phyloP scores from a whole-genome alignment of 2,797 vertebrate species.

The Myotis myotis region DNA sequence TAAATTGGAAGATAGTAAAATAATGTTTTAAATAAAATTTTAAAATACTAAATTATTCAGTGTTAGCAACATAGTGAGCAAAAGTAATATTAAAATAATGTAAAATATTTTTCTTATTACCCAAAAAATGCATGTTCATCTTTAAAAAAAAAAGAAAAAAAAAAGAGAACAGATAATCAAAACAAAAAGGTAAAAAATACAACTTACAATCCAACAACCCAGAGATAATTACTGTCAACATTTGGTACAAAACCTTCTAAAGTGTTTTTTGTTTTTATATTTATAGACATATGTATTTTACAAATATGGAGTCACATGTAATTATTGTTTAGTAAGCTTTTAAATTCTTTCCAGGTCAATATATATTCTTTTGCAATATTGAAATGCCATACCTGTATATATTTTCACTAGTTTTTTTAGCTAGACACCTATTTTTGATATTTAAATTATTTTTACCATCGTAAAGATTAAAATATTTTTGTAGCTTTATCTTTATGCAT shows the following conservation, averaged over 20 bases:
- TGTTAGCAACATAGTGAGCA: not conserved
- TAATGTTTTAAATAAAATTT: not conserved
- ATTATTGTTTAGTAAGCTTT: not conserved
- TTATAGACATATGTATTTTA: not conserved
- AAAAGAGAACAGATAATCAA: not conserved
- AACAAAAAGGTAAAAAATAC: not conserved
- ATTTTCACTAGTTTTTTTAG: conserved; percentile 15
- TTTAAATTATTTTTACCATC: conserved; percentile 28
- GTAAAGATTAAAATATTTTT: conserved; percentile 17
- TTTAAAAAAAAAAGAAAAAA: conserved; percentile 1
- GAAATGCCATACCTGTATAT: not conserved
- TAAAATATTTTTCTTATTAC: not conserved
- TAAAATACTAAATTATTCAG: not conserved
- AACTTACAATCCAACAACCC: not conserved
- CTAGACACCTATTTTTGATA: not conserved
- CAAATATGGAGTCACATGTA: not conserved
- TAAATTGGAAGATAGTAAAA: not conserved
- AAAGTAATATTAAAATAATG: conserved; percentile 5
- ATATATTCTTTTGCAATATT: conserved; percentile 2
- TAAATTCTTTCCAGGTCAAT: not conserved
- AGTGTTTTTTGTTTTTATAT: not conserved
- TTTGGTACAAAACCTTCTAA: not conserved
- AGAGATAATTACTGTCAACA: conserved; percentile 18
- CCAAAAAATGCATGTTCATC: not conserved
- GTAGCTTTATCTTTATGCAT: not conserved